phyloP scores from a whole-genome alignment of 2,797 vertebrate genomes.

The Apogon hyalosoma region DNA sequence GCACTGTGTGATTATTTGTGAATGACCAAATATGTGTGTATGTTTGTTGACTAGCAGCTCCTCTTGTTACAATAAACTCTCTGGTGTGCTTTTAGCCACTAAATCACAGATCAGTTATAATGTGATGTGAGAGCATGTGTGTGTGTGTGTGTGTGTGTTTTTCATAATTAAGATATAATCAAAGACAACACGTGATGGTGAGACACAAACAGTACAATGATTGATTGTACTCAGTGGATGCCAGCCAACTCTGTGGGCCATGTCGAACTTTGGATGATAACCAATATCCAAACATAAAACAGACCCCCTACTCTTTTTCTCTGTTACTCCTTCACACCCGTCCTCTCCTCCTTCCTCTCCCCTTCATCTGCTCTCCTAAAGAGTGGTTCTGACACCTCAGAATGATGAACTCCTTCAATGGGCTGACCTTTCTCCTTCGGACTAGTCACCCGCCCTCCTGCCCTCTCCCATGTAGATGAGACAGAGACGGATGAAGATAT shows the following conservation, averaged over 20 bases:
- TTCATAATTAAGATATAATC: constrained; percentile 66
- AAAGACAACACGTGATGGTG: constrained; percentile 52
- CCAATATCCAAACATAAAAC: constrained; percentile 56
- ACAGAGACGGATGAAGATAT: constrained; percentile 83
- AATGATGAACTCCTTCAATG: constrained; percentile 80
- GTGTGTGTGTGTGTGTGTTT: constrained; percentile 46
- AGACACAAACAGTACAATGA: constrained; percentile 43
- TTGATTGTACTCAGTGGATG: constrained; percentile 46
- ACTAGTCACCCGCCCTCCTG: constrained; percentile 65
- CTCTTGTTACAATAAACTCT: constrained; percentile 83
- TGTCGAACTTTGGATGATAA: constrained; percentile 62
- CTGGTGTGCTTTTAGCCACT: constrained; percentile 82
- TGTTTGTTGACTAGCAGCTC: constrained; percentile 59
- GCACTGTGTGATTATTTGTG: constrained; percentile 62
- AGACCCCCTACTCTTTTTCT: constrained; percentile 2
- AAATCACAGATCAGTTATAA: constrained; percentile 62
- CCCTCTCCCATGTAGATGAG: constrained; percentile 82
- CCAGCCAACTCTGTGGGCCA: constrained; percentile 52
- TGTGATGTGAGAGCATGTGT: constrained; percentile 16
- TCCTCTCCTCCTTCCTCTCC: constrained; percentile 36
- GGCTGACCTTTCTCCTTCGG: constrained; percentile 80
- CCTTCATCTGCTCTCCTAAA: constrained; percentile 64
- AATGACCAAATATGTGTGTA: constrained; percentile 49
- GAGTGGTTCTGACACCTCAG: constrained; percentile 71
- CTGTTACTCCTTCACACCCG: constrained; percentile 10